Percentiles rank a stretch among this genome's conserved stretches.
phyloP scores from a whole-genome alignment of 2,113 vertebrate species.

The Ascaphus truei region DNA sequence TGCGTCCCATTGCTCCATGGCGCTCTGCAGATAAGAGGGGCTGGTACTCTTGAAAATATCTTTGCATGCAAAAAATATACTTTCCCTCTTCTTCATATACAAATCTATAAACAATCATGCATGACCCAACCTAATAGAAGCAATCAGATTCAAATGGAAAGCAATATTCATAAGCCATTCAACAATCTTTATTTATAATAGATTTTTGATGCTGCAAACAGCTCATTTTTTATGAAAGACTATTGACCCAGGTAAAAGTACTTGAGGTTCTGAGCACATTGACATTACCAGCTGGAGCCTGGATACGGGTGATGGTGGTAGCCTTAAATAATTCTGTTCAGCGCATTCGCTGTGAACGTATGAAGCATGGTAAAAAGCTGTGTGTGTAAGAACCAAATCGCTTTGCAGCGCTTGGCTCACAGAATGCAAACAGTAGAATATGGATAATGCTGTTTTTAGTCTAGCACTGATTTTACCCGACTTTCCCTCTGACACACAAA shows the following conservation, averaged over 20 bases:
- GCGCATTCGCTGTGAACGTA: not conserved
- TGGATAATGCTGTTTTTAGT: no score
- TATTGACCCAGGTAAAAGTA: slow-evolving; percentile 6
- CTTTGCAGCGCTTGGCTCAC: no score
- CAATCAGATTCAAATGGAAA: slow-evolving; percentile 15
- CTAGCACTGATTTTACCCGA: no score
- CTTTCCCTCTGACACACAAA: no score
- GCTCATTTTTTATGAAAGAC: slow-evolving; percentile 19
- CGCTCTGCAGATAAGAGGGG: no score
- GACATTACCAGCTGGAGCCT: not conserved
- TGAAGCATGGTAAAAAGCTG: not conserved
- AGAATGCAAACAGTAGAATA: no score
- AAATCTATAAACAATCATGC: slow-evolving; percentile 4
- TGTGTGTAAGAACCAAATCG: no score
- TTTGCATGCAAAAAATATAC: not conserved
- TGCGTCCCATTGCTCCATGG: not conserved
- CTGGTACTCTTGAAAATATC: not conserved
- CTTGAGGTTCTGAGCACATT: not conserved
- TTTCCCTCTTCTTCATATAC: not conserved
- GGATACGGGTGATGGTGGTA: not conserved
- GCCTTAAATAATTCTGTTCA: not conserved
- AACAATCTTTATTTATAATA: slow-evolving; percentile 18
- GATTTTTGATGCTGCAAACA: slow-evolving; percentile 3
- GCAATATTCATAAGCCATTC: slow-evolving; percentile 15
- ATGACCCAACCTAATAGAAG: not conserved